phyloP scores from a whole-genome alignment of 2,888 invertebrate species.

The Helicoverpa assulta region DNA sequence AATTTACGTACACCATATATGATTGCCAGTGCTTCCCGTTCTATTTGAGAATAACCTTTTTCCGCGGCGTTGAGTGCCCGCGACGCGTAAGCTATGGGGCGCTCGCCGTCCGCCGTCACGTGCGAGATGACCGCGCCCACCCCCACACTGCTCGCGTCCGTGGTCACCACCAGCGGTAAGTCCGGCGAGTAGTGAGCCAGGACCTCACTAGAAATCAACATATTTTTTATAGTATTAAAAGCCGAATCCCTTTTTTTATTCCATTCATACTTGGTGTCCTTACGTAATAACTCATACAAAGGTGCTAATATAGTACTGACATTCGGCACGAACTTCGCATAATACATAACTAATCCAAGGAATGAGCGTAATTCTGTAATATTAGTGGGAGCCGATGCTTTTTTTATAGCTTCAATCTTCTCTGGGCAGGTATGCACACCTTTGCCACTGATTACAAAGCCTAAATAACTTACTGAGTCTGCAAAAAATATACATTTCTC shows the following conservation, averaged over 20 bases:
- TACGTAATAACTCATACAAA: slow-evolving; percentile 29
- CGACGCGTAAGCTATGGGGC: slow-evolving; percentile 32
- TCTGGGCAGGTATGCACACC: slow-evolving; percentile 53
- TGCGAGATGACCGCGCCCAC: slow-evolving; percentile 58
- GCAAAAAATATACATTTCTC: slow-evolving; percentile 51
- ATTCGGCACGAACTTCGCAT: slow-evolving; percentile 47
- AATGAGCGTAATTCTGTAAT: slow-evolving; percentile 52
- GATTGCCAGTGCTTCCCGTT: slow-evolving; percentile 26
- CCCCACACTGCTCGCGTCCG: slow-evolving; percentile 50
- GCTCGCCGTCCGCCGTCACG: too few relatives aligned
- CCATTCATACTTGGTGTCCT: slow-evolving; percentile 44
- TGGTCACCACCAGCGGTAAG: slow-evolving; percentile 45
- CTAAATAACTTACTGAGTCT: slow-evolving; percentile 40
- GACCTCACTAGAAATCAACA: slow-evolving; percentile 24
- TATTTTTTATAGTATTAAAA: slow-evolving; percentile 29
- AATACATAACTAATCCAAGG: slow-evolving; percentile 54
- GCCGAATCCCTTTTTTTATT: slow-evolving; percentile 18
- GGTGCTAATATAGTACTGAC: slow-evolving; percentile 17
- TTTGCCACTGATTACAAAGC: slow-evolving; percentile 48
- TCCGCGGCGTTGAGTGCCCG: slow-evolving; percentile 12
- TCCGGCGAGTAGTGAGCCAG: slow-evolving; percentile 50
- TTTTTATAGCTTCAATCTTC: slow-evolving; percentile 50
- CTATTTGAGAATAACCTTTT: slow-evolving; percentile 24
- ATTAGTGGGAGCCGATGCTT: slow-evolving; percentile 39
- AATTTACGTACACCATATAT: slow-evolving; percentile 27